Evolutionary conservation across 2,113 vertebrate genomes (phyloP).

Genomic region (Terrapene triunguis): DNA sequence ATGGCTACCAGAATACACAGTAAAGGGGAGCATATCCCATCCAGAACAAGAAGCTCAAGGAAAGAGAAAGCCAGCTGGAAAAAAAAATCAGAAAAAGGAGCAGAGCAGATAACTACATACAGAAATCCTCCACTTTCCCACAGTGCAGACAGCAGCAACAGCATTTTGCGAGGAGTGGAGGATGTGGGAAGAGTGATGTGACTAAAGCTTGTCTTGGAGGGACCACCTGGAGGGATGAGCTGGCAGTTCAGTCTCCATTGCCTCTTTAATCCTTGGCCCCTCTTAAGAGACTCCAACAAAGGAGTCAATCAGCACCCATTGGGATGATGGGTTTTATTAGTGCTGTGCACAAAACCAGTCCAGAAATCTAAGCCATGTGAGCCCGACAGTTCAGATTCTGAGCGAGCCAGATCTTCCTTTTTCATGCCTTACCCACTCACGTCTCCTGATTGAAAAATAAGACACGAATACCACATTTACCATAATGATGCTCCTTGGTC

Average conservation of each 20-base stretch:
- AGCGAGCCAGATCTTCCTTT: neutral
- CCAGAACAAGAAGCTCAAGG: neutral
- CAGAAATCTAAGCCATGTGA: neutral
- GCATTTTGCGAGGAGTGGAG: neutral
- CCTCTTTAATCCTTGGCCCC: neutral
- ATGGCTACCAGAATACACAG: neutral
- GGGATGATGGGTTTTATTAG: neutral
- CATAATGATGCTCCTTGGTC: neutral
- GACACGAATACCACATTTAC: neutral
- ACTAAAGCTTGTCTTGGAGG: fast-evolving
- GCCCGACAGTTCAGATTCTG: neutral
- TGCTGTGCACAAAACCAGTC: neutral
- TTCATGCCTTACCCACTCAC: neutral
- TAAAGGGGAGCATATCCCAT: neutral
- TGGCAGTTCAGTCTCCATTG: neutral
- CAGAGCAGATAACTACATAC: neutral
- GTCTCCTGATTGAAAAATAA: neutral
- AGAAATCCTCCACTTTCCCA: neutral
- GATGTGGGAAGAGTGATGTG: neutral
- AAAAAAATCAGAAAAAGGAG: neutral
- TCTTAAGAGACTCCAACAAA: neutral
- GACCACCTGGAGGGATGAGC: neutral
- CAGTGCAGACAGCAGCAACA: neutral
- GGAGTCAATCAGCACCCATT: neutral
- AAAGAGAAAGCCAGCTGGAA: neutral